These are phyloP conservation scores for Patella depressa DNA, from an alignment of 2,888 invertebrate species.

Conservation along the genomic window DNA sequence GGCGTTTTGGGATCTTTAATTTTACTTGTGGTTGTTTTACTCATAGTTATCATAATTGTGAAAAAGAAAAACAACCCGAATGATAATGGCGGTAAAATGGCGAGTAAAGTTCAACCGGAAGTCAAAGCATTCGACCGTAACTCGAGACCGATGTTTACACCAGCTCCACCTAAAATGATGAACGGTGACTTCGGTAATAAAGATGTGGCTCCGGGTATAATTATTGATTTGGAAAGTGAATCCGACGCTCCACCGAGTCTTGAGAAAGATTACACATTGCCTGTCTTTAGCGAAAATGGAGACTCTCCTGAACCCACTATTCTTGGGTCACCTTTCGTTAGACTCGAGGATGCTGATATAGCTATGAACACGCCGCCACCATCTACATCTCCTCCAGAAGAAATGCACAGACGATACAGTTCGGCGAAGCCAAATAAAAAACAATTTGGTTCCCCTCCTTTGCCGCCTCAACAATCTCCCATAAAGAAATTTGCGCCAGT, in stretches of 20 bases:
- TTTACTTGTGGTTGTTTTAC: not conserved
- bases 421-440: too few relatives aligned
- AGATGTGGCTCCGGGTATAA: not conserved
- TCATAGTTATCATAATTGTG: not conserved
- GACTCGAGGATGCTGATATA: not conserved
- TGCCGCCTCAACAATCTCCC: too few relatives aligned
- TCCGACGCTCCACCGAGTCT: not conserved
- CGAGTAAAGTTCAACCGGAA: not conserved
- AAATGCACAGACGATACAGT: too few relatives aligned
- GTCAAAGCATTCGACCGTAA: slow-evolving; percentile 8
- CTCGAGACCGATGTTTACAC: slow-evolving; percentile 30
- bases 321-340: not conserved
- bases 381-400: not conserved
- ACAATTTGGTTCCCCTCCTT: too few relatives aligned
- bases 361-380: not conserved
- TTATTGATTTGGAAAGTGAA: slow-evolving; percentile 1
- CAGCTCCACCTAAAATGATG: slow-evolving; percentile 22
- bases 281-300: not conserved
- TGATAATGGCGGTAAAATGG: not conserved
- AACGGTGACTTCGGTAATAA: not conserved
- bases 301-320: not conserved
- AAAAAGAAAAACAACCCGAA: not conserved
- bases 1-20: not conserved
- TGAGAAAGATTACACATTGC: slow-evolving; percentile 4
- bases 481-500: too few relatives aligned